Evolutionary conservation across 2,888 invertebrate genomes (phyloP).

Genomic region (Graphium colonna): DNA sequence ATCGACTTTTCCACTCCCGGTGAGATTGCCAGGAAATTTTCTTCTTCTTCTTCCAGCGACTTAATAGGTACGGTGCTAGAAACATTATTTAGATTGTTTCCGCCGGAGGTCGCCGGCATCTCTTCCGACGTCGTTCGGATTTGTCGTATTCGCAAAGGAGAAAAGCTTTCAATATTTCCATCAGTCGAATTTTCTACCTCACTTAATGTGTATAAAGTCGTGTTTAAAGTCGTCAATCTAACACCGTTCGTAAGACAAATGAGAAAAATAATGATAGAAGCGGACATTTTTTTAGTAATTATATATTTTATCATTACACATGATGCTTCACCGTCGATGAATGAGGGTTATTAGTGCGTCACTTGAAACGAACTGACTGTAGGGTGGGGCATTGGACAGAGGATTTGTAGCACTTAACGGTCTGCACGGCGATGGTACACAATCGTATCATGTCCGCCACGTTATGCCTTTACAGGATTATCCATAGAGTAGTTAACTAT

Average conservation of each 20-base stretch:
- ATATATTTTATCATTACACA: slow-evolving; percentile 29
- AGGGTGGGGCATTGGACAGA: slow-evolving; percentile 49
- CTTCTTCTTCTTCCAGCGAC: slow-evolving; percentile 40
- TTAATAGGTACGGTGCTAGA: slow-evolving; percentile 38
- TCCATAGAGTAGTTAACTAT: slow-evolving; percentile 13
- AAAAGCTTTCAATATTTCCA: slow-evolving; percentile 39
- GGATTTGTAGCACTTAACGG: slow-evolving; percentile 78
- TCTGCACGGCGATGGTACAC: slow-evolving; percentile 68
- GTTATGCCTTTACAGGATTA: slow-evolving; percentile 65
- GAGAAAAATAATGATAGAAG: slow-evolving; percentile 44
- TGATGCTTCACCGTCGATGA: slow-evolving; percentile 33
- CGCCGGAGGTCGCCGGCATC: slow-evolving; percentile 54
- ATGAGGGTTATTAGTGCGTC: slow-evolving; percentile 40
- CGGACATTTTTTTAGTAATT: slow-evolving; percentile 41
- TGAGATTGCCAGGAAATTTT: slow-evolving; percentile 66
- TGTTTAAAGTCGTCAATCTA: slow-evolving; percentile 41
- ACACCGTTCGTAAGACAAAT: slow-evolving; percentile 51
- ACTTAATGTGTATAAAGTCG: slow-evolving; percentile 36
- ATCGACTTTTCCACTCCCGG: slow-evolving; percentile 43
- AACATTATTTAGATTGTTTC: slow-evolving; percentile 68
- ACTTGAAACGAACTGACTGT: slow-evolving; percentile 45
- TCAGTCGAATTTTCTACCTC: slow-evolving; percentile 47
- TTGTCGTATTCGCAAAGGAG: slow-evolving; percentile 57
- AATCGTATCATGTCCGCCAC: slow-evolving; percentile 62
- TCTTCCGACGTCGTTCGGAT: slow-evolving; percentile 62